Evolutionary conservation across 1,140 invertebrate genomes (phyloP).

Genomic region (Dendrolimus kikuchii): DNA sequence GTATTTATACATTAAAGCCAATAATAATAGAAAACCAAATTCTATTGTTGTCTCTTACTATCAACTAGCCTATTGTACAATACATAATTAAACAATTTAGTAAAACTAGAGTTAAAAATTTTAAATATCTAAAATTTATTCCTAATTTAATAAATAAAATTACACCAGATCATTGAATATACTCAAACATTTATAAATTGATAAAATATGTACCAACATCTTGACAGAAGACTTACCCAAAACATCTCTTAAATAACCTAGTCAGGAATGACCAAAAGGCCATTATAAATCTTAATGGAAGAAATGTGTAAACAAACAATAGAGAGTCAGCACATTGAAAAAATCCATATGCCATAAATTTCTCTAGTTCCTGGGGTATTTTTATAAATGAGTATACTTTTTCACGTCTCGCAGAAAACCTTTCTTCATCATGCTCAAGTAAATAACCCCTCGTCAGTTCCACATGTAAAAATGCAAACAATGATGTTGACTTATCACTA

Average conservation of each 20-base stretch:
- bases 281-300: constrained; percentile 93
- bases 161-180: neutral
- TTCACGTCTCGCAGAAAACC: constrained; percentile 92
- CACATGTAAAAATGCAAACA: constrained; percentile 84
- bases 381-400: constrained; percentile 98
- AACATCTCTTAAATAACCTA: constrained; percentile 79
- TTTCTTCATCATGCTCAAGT: constrained; percentile 94
- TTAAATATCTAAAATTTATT: no score
- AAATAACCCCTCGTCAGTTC: constrained; percentile 94
- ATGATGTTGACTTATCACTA: constrained; percentile 69
- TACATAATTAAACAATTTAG: no score
- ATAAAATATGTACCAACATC: neutral
- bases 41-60: no score
- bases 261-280: constrained; percentile 86
- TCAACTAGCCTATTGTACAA: no score
- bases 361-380: constrained; percentile 94
- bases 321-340: constrained; percentile 99
- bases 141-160: neutral
- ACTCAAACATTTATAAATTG: neutral
- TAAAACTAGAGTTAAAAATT: no score
- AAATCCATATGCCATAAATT: constrained; percentile 97
- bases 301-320: constrained; percentile 97
- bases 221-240: constrained; percentile 74
- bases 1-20: no score
- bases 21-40: no score